Percentiles rank a stretch among this genome's conserved stretches.
phyloP scores from a whole-genome alignment of 1,140 invertebrate species.

The Pogonus chalceus region DNA sequence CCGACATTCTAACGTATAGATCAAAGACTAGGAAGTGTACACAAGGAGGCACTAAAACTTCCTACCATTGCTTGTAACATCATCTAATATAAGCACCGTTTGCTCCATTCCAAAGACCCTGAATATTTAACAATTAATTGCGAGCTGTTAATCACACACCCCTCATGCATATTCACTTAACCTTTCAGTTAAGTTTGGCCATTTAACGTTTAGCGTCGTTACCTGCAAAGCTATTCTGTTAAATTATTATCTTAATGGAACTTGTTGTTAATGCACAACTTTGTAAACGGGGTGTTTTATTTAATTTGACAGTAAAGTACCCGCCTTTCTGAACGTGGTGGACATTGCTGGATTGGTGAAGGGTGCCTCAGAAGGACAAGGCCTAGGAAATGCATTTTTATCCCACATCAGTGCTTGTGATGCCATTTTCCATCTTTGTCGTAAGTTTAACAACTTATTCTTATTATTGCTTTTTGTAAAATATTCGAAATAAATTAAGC shows the following conservation, averaged over 20 bases:
- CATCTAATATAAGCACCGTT: not conserved
- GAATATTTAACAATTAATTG: slow-evolving; percentile 7
- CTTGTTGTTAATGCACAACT: not conserved
- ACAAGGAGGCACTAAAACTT: not conserved
- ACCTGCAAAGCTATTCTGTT: not conserved
- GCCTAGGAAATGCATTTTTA: slow-evolving; percentile 95
- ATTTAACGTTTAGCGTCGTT: not conserved
- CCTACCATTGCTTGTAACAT: not conserved
- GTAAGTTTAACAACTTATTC: slow-evolving; percentile 51
- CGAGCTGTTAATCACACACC: slow-evolving; percentile 3
- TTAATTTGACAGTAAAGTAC: slow-evolving; percentile 72
- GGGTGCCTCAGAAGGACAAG: slow-evolving; percentile 95
- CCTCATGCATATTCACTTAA: not conserved
- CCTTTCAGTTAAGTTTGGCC: not conserved
- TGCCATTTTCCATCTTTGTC: slow-evolving; percentile 94
- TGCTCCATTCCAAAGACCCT: not conserved
- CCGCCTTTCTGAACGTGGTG: slow-evolving; percentile 92
- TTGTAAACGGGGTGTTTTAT: slow-evolving; percentile 2
- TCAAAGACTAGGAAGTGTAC: not conserved
- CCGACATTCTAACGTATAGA: too few species aligned
- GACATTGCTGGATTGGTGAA: slow-evolving; percentile 98
- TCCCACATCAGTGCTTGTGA: slow-evolving; percentile 98
- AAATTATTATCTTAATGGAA: slow-evolving; percentile 3
- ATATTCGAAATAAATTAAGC: too few species aligned
- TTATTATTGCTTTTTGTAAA: not conserved